Evolutionary conservation across 2,797 vertebrate species (phyloP).

Genomic region (Hypotaenidia okinawae): DNA sequence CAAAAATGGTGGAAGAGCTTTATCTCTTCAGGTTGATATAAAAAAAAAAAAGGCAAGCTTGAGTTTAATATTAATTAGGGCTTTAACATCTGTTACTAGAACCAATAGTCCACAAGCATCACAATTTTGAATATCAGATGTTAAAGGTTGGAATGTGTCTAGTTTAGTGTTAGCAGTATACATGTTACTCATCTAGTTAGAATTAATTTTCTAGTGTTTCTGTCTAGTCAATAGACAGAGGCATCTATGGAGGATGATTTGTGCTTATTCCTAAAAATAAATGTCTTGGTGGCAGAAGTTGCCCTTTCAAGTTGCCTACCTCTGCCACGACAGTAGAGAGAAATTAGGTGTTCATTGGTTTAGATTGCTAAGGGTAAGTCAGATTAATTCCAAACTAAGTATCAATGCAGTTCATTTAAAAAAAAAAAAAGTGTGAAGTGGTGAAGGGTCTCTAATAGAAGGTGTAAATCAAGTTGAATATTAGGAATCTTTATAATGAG

Average conservation of each 20-base stretch:
- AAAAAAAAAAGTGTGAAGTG: background rate
- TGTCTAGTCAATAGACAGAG: background rate
- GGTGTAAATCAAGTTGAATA: background rate
- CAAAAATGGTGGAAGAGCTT: background rate
- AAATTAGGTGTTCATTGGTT: background rate
- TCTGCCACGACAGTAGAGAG: background rate
- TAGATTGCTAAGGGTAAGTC: background rate
- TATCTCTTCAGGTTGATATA: background rate
- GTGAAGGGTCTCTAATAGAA: background rate
- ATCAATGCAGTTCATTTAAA: background rate
- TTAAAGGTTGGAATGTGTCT: background rate
- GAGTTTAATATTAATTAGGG: background rate
- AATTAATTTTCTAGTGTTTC: background rate
- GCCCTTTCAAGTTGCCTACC: background rate
- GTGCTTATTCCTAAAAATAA: background rate
- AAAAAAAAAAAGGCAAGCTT: background rate
- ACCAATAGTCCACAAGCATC: background rate
- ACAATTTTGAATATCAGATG: background rate
- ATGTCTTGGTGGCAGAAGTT: background rate
- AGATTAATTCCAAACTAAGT: background rate
- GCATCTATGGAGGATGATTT: background rate
- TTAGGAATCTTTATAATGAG: background rate
- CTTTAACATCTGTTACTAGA: constrained; percentile 34
- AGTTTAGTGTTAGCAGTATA: background rate
- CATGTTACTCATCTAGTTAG: background rate